Base-by-base conservation (phyloP, 2,113 vertebrate genomes). In the Onychostruthus taczanowskii region DNA sequence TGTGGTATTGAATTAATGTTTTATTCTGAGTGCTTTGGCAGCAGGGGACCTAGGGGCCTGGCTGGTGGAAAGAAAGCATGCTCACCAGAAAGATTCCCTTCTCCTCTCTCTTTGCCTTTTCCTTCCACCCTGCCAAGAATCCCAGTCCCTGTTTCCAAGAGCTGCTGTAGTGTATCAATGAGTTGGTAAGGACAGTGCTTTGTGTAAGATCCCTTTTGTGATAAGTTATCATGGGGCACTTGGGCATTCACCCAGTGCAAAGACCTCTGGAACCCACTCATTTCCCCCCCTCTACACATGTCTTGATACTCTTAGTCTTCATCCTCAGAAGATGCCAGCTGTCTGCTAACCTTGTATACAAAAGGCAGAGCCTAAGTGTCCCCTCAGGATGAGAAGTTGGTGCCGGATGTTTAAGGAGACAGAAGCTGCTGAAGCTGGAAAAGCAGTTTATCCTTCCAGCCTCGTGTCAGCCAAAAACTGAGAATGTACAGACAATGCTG, bases 1-100 rank as follows among this genome's bases (percentile, higher is more conserved):
- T 97, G 97, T 96, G 97, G 96, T 96, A 97, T 96, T 93, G 94
- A 96, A 96, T 98, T 97, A 97, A 97, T 97, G 97, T 95, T 98
- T 97, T 95, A 96, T 97, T 97, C 96, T 80, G 95, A 97, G 97
- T 90, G 84, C 94, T 97, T 93, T 97, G 97, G 97, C 95, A 97
- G 96, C 95, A 81, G 31, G 87, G 91, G 96, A 96, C 92, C 92
- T 87, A 59, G n/a, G 67, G 91, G 91, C 94, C 95, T 93, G 96
- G 85, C 91, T 91, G 93, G 88, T 95, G 83, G 94, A 96, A 96
- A 92, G 95, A 96, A 97, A 97, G 96, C 88, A 96, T 24, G 23
- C 74, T 97, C 91, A 93, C 94, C 87, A 74, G 81, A 93, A 97
- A 82, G 41, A 44, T n/a, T 96, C 43, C 72, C 55, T 90, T 94